A percentile compares a stretch with the other conserved stretches of the same genome.
Evolutionary conservation across 2,888 invertebrate species (phyloP).

Genomic region (Caenorhabditis afra): DNA sequence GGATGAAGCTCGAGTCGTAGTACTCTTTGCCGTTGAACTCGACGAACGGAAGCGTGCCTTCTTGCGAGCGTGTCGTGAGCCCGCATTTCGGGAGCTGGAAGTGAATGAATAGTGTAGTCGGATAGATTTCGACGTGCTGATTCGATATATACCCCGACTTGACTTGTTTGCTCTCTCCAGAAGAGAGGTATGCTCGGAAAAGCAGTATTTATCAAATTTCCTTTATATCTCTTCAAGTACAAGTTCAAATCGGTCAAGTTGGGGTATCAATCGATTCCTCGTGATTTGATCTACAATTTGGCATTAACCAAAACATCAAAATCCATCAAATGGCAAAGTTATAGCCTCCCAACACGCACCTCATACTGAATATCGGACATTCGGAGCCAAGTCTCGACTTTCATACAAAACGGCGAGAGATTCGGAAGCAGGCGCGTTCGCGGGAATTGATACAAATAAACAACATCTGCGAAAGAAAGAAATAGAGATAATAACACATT

Average conservation of each 20-base stretch:
- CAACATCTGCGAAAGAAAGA: conserved; percentile 88
- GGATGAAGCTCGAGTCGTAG: conserved; percentile 91
- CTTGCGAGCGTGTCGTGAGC: conserved; percentile 82
- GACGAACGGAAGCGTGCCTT: conserved; percentile 94
- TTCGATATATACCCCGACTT: no score
- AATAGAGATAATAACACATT: not conserved
- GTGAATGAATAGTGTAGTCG: no score
- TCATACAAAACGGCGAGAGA: conserved; percentile 92
- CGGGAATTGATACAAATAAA: conserved; percentile 94
- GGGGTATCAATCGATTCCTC: no score
- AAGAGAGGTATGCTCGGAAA: no score
- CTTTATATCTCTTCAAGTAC: no score
- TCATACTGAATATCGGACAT: conserved; percentile 93
- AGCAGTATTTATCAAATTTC: not conserved
- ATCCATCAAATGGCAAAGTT: not conserved
- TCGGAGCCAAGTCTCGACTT: conserved; percentile 95
- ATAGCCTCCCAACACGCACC: conserved; percentile 83
- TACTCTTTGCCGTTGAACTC: conserved; percentile 95
- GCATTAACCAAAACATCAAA: not conserved
- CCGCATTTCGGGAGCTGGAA: conserved; percentile 40
- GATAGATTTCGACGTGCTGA: no score
- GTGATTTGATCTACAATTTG: not conserved
- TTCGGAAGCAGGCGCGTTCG: conserved; percentile 92
- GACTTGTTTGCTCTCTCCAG: not conserved
- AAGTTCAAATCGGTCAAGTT: no score